Base-by-base conservation (phyloP, 2,888 invertebrate genomes). In the Pseudococcus longispinus region DNA sequence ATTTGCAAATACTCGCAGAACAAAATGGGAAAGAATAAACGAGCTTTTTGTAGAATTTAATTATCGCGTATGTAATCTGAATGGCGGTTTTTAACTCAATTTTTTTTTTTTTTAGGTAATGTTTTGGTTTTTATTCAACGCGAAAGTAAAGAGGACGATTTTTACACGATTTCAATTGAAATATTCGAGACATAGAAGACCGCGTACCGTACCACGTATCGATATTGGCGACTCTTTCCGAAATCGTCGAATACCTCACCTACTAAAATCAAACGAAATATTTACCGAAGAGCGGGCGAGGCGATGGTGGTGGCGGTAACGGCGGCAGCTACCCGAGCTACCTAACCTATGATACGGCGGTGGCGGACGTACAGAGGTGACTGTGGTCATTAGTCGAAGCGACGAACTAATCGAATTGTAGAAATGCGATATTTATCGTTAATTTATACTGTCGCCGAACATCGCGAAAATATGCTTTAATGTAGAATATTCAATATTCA, bases 391-490 rank as follows among this genome's bases (percentile, higher is more conserved):
- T 65, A 26, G 23, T 26, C 65, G 65, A 46, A 46, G 44, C 44
- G 44, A 46, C 44, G 44, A 46, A 46, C 44, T 11, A 51, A 65
- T 65, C 65, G 65, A 65, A 65, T 26, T 65, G 65, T 13, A 65
- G 65, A 65, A 65, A 65, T 26, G 65, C 65, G 65, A 65, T 65
- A 65, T 65, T 65, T 65, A 65, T 65, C 65, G 65, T 65, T 65
- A 65, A 65, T 65, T 65, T 65, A 65, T 65, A 65, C 65, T 26
- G 65, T 65, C 65, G 65, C 65, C 65, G 65, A 65, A 65, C 65
- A 65, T 65, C 65, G 65, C 26, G 65, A 65, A 65, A 65, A 65
- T 65, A 65, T 65, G 65, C 26, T 23, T 20, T 65, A 65, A 65
- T 65, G 65, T 65, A 26, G 65, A 65, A 65, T 65, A 37, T 65